phyloP scores from a whole-genome alignment of 1,140 invertebrate genomes.

The Caenorhabditis briggsae region DNA sequence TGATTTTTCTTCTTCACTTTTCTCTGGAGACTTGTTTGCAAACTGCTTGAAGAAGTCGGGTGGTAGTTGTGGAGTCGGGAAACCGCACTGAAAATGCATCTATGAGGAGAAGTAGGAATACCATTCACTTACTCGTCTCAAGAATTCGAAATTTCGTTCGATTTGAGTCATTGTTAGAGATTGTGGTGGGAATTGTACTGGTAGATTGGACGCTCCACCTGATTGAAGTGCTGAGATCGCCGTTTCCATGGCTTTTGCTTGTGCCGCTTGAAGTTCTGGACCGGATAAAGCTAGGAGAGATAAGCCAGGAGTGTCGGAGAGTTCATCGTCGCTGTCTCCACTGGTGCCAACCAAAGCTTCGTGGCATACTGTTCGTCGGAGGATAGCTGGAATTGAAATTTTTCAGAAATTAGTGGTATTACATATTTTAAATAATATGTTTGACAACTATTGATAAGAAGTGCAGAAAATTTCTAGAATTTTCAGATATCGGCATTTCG shows the following conservation, averaged over 20 bases:
- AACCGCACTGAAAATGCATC: background rate
- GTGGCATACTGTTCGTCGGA: constrained; percentile 44
- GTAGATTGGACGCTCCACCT: background rate
- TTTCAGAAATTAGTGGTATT: background rate
- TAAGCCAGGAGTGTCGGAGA: background rate
- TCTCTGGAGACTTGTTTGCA: constrained; percentile 1
- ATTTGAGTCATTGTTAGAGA: background rate
- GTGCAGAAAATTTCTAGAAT: too few species aligned
- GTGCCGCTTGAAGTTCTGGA: background rate
- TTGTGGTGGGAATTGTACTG: constrained; percentile 5
- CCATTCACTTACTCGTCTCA: background rate
- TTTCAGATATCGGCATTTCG: too few species aligned
- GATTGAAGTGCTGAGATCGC: background rate
- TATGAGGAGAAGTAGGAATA: background rate
- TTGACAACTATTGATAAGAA: too few species aligned
- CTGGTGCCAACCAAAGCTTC: constrained; percentile 54
- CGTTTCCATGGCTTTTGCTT: background rate
- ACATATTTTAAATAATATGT: too few species aligned
- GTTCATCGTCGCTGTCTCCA: constrained; percentile 59
- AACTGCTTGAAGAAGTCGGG: background rate
- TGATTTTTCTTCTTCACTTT: constrained; percentile 43
- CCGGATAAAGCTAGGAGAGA: background rate
- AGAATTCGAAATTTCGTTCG: constrained; percentile 36
- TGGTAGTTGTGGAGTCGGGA: background rate
- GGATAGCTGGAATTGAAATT: constrained; percentile 12